Evolutionary conservation across 2,888 invertebrate genomes (phyloP), one percentile per base, ranked within the genome.

Genomic region (Leptinotarsa haldemani): DNA sequence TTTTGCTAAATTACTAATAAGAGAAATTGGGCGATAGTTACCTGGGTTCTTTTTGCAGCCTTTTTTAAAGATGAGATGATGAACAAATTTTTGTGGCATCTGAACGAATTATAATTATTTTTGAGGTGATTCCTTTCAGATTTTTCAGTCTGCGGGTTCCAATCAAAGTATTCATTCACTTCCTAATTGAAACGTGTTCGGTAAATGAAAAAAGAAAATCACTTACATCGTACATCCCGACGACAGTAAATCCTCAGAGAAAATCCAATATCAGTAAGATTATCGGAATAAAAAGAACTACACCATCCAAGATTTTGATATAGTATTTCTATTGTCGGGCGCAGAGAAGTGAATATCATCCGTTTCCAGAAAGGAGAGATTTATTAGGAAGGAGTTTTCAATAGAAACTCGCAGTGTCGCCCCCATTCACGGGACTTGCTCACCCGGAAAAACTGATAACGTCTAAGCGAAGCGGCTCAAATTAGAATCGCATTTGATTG

Each of bases 391-490:
- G 61, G 75, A 73, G 75, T 75, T 75, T 77, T 77, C 75, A 76
- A 77, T 79, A 73, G 75, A 74, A 71, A 18, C 69, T 46, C 66
- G 68, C 76, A 77, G 76, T 80, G 79, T 81, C 82, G 81, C 80
- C 80, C 78, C 80, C 79, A 80, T 83, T 79, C 79, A 80, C 70
- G 71, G 74, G 73, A 78, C 66, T 73, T 65, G 74, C 75, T 78
- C 79, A 78, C 80, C 80, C 78, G 83, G 82, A 83, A 83, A 84
- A 83, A 83, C 80, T 83, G 83, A 84, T 84, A 84, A 83, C 81
- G 83, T 81, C 82, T 70, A 71, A 69, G 75, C 76, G 78, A 69
- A 65, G 72, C 61, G 65, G 67, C 76, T 74, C 73, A 76, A 80
- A 80, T 79, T 79, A 80, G 79, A 78, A 78, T 79, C 77, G 73